Conservation (phyloP, 2,113 vertebrate species). For the Dipodomys spectabilis region DNA sequence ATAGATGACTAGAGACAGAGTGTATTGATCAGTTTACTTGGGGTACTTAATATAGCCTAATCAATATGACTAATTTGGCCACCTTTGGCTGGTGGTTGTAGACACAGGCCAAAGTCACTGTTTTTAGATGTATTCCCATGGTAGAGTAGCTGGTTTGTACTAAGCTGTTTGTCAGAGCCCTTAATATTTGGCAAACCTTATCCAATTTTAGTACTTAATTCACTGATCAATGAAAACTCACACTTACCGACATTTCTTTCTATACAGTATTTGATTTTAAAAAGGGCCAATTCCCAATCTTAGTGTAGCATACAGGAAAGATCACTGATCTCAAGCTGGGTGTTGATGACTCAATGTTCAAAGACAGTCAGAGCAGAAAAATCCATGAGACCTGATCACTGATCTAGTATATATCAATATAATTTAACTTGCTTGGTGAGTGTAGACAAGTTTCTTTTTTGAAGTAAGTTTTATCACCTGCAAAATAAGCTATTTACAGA, state of each 20-base stretch:
- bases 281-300: background rate
- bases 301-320: background rate
- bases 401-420: background rate
- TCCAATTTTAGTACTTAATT: background rate
- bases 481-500: background rate
- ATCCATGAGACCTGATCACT: background rate
- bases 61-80: slow-evolving; percentile 1
- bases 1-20: background rate
- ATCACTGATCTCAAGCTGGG: background rate
- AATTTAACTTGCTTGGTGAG: background rate
- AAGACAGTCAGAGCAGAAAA: too few relatives aligned
- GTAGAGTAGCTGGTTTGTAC: background rate
- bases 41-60: background rate
- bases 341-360: too few relatives aligned
- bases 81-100: background rate
- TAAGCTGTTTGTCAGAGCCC: background rate
- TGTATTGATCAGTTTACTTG: background rate
- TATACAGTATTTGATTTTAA: slow-evolving; percentile 1
- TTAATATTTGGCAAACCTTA: background rate
- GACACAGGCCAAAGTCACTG: background rate
- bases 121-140: background rate
- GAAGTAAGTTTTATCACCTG: background rate
- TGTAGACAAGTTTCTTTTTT: background rate
- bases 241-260: background rate
- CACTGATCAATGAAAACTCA: background rate